These are phyloP conservation scores for Nibea albiflora DNA, from an alignment of 2,113 vertebrate species.

Conservation along the genomic window DNA sequence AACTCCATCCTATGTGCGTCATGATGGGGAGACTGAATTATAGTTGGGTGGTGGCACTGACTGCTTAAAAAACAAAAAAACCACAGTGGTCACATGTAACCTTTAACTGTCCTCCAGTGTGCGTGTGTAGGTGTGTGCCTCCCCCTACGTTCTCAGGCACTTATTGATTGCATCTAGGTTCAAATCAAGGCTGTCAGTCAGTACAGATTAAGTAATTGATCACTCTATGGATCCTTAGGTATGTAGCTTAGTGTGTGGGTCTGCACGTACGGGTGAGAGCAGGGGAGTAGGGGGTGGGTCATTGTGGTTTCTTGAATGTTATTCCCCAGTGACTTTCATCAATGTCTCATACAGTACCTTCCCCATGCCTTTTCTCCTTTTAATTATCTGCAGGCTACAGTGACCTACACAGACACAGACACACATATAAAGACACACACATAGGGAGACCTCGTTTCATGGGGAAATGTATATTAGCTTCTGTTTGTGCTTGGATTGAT, in stretches of 20 bases:
- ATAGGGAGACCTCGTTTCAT: conserved; percentile 19
- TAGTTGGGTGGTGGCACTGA: no score
- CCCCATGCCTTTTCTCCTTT: not conserved
- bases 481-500: conserved; percentile 64
- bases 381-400: not conserved
- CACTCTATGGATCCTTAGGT: conserved; percentile 34
- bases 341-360: not conserved
- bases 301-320: not conserved
- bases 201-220: conserved; percentile 66
- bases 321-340: not conserved
- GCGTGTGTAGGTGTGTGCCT: not conserved
- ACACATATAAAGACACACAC: not conserved
- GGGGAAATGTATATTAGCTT: conserved; percentile 63
- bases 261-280: not conserved
- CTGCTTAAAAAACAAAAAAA: not conserved
- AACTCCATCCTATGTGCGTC: no score
- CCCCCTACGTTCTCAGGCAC: conserved; percentile 15
- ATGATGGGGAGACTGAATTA: no score
- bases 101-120: conserved; percentile 47
- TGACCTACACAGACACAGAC: not conserved
- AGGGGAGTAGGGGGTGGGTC: not conserved
- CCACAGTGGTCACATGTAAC: conserved; percentile 5
- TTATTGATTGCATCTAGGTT: conserved; percentile 58
- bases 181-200: conserved; percentile 60
- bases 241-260: conserved; percentile 17